Base-by-base conservation (phyloP, 2,113 vertebrate species). In the Thymallus thymallus region DNA sequence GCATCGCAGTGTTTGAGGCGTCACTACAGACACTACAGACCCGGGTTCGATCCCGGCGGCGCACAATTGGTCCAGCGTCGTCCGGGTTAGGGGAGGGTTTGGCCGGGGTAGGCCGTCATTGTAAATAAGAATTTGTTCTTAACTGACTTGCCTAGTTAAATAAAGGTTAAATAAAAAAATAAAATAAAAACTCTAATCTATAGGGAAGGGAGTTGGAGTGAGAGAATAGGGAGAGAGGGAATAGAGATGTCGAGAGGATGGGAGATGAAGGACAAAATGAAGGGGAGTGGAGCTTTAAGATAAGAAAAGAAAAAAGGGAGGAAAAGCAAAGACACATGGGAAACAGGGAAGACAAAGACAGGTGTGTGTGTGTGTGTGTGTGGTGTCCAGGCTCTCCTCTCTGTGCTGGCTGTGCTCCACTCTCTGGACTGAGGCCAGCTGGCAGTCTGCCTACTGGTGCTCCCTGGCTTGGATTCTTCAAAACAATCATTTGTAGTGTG, bases 401-500 rank as follows among this genome's bases (percentile, higher is more conserved):
- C 82, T 62, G 76, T 75, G 83, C 84, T 91, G 88, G 91, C 88
- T 87, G 77, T 51, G 67, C 79, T 88, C 85, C 87, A 85, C 84
- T 86, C 77, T 82, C 88, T 91, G 91, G 92, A 91, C 80, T 68
- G 41, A 61, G 79, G 88, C 91, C 91, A 93, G 85, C 88, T 92
- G 90, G 92, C 91, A 90, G 71, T 58, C 71, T 14, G 88, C 91
- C 90, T 83, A 79, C 84, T 26, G 72, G 90, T 91, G 89, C 89
- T 93, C 91, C 90, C 87, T 90, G 89, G 86, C 89, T 93, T 90
- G 87, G 89, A 89, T 92, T 89, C 88, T 89, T 91, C 91, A 93
- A 92, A 92, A 91, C 90, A 93, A 92, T 93, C 90, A 93, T 91
- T 91, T 92, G 92, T 87, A 70, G 83, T 78, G 75, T 74, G 80